Base-by-base conservation (phyloP, 2,113 vertebrate genomes). In the Pipra filicauda region DNA sequence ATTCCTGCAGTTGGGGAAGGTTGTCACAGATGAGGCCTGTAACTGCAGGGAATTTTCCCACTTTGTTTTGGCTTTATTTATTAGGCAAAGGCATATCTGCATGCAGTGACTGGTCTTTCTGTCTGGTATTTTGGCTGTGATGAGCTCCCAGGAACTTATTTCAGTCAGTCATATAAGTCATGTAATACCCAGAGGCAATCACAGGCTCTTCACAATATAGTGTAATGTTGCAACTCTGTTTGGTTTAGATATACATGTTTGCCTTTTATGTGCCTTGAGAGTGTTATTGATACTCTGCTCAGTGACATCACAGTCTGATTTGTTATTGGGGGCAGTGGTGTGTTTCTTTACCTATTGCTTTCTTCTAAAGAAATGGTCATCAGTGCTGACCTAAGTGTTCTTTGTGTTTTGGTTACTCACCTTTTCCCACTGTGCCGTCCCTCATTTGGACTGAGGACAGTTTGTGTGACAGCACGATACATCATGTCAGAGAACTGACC, bases 241-340 rank as follows among this genome's bases (percentile, higher is more conserved):
- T 66, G 54, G 41, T 87, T 83, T 28, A 44, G 43, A 59, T 86
- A 20, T 39, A 26, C n/a, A 16, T 1, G 4, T 57, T 83, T 80
- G 46, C 58, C 43, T 94, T 41, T 30, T 65, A 65, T 81, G 49
- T 91, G 27, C 46, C 57, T 35, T 2, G 15, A 44, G 69, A 80
- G 15, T 51, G 21, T 67, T 91, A 58, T 9, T 89, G 65, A 4
- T 65, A 21, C 28, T 84, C 54, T 87, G 61, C 43, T 78, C 8
- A 75, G 61, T 67, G 57, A 15, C 35, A 33, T 66, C 73, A 23
- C 51, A 19, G 16, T 58, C 59, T 72, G 39, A 39, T 39, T 33
- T 65, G 24, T 55, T 75, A 6, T 0, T 62, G 43, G 11, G 4
- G 19, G 9, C 8, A 0, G 1, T 9, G 30, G 11, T 35, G 18